Base-by-base conservation (phyloP, 2,113 vertebrate species). In the Cyprinodon brontotheroides region DNA sequence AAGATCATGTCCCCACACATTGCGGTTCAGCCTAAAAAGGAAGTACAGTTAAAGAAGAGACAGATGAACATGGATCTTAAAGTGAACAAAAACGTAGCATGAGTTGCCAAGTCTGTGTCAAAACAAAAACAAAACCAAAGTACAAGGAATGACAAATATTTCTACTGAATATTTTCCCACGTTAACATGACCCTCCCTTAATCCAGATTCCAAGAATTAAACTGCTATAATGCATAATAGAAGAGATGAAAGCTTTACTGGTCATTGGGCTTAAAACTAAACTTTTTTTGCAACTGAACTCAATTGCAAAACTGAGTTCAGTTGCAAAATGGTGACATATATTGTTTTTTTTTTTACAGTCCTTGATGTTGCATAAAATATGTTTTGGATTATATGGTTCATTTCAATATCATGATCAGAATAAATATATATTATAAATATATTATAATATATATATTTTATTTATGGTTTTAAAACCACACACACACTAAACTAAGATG, bases 81-180 rank as follows among this genome's bases (percentile, higher is more conserved):
- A 85, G 75, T 85, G 60, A 86, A 79, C 68, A 65, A 65, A 85
- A 88, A 88, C 82, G 72, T 74, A 72, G 76, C 87, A 78, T 76
- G 81, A 87, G 73, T 78, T 62, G 53, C 85, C 83, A 86, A 73
- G 84, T 90, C 84, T 67, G 59, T 81, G 67, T 71, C 77, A 66
- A 73, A 74, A 81, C 78, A 72, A 73, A 87, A 83, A 77, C 63
- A 65, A 71, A 83, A 77, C 63, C 64, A 71, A 75, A 29, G 74
- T 45, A 87, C 68, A 70, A 88, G 76, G 69, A 75, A 57, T 75
- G 77, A 88, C 77, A 72, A 82, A 90, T 90, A 86, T 86, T 84
- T 83, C 57, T 62, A 78, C 80, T 73, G 75, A 83, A 92, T 78
- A 77, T 48, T 88, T 92, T 89, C 84, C 68, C 87, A 92, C 78